Evolutionary conservation across 2,888 invertebrate species (phyloP), one percentile per base, ranked within the genome.

Genomic region (Lycia hirtaria): DNA sequence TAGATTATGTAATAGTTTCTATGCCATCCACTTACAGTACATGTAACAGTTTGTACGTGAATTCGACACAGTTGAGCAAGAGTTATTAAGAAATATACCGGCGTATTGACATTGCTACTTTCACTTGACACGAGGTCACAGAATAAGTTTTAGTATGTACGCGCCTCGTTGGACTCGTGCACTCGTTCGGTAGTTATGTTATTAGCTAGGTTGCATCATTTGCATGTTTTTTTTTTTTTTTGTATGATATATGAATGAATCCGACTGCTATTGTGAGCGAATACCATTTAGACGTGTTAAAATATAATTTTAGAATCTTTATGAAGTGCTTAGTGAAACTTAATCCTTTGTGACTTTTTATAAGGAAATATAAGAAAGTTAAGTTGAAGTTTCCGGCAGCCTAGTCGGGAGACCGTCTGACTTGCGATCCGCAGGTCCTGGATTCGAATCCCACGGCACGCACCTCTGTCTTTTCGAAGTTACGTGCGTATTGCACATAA

Each of bases 61-160:
- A 9, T 17, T 0, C 12, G n/a, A 19, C 47, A 55, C 54, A 55
- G 54, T 33, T 48, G 24, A 55, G 40, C 22, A 55, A 26, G 9
- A 55, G 56, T 51, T 47, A 35, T 17, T 58, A 43, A 3, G 52
- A 20, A 14, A 20, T 30, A 3, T 28, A 30, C 10, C 7, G 24
- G 15, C n/a, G n/a, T 58, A 40, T 60, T 60, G 55, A 55, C 55
- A 56, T 45, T 60, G 38, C 10, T 12, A 60, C 60, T 60, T 60
- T 60, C 60, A 60, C 60, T 54, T 4, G 41, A 22, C 22, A 14
- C 22, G 20, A 22, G 6, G 22, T 0, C 41, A 26, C 10, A 41
- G 26, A 26, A 17, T 26, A 17, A 6, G n/a, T 10, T 15, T 41
- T 26, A n/a, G 2, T 41, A 41, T 26, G 10, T 15, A 3, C 14